A percentile compares a stretch with the other conserved stretches of the same genome.
phyloP scores from a whole-genome alignment of 1,140 invertebrate genomes.

The Platorchestia sp. region DNA sequence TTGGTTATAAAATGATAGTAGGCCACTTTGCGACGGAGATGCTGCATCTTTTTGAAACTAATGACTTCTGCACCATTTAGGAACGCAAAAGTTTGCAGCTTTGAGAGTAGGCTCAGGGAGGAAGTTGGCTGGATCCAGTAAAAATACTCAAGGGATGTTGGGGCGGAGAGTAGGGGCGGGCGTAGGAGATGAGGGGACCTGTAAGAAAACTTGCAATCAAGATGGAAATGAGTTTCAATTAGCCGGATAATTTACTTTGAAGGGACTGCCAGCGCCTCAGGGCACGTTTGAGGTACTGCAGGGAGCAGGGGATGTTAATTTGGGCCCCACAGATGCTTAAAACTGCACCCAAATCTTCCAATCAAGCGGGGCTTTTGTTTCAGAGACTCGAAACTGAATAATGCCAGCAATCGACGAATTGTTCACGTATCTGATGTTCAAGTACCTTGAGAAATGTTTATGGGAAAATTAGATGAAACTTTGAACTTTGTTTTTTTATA shows the following conservation, averaged over 20 bases:
- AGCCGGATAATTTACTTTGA: background rate
- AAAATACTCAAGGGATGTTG: background rate
- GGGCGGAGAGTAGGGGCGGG: background rate
- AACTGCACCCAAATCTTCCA: background rate
- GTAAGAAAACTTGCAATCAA: conserved; percentile 42
- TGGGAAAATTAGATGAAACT: background rate
- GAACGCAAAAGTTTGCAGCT: background rate
- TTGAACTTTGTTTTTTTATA: background rate
- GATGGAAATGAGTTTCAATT: conserved; percentile 53
- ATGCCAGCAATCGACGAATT: background rate
- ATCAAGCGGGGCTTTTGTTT: background rate
- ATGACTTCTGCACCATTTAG: conserved; percentile 24
- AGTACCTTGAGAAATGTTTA: background rate
- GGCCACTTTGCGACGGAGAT: background rate
- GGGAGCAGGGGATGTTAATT: background rate
- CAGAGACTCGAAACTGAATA: background rate
- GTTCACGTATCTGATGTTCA: background rate
- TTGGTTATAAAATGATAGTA: background rate
- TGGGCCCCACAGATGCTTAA: background rate
- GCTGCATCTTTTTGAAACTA: background rate
- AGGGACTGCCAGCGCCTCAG: background rate
- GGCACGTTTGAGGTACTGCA: background rate
- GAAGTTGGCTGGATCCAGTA: background rate
- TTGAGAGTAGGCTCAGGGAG: background rate
- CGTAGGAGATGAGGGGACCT: background rate